Evolutionary conservation across 2,888 invertebrate genomes (phyloP).

Genomic region (Pasiphila rectangulata): DNA sequence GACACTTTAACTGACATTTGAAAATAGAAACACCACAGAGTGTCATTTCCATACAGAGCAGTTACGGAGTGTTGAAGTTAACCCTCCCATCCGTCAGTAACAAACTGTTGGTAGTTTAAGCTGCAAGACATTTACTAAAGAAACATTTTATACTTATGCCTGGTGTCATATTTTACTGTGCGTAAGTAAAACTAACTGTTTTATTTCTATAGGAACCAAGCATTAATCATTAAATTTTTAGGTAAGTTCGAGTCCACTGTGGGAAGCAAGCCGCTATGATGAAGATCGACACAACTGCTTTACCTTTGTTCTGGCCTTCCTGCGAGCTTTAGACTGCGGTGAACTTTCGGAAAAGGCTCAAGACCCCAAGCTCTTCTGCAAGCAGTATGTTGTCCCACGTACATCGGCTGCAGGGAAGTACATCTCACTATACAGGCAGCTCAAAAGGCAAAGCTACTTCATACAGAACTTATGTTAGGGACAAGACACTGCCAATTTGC

Average conservation of each 20-base stretch:
- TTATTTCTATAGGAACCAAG: too few relatives aligned
- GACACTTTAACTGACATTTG: too few relatives aligned
- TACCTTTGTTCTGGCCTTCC: conserved; percentile 90
- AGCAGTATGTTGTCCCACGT: conserved; percentile 89
- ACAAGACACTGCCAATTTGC: conserved; percentile 24
- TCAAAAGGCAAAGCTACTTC: conserved; percentile 77
- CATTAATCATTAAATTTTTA: too few relatives aligned
- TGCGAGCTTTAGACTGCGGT: conserved; percentile 86
- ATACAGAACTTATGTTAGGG: conserved; percentile 73
- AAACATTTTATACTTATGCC: too few relatives aligned
- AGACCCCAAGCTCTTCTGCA: conserved; percentile 87
- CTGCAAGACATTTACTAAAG: too few relatives aligned
- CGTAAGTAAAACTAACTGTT: too few relatives aligned
- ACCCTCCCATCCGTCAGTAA: too few relatives aligned
- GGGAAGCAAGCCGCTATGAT: conserved; percentile 86
- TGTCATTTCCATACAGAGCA: too few relatives aligned
- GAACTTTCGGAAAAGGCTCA: conserved; percentile 85
- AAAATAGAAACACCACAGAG: too few relatives aligned
- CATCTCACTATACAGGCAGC: conserved; percentile 88
- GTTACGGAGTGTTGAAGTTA: too few relatives aligned
- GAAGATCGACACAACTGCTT: conserved; percentile 92
- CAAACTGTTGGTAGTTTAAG: too few relatives aligned
- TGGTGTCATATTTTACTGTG: too few relatives aligned
- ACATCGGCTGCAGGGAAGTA: conserved; percentile 92
- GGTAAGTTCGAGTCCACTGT: conserved; percentile 80